Evolutionary conservation across 2,888 invertebrate genomes (phyloP).

Genomic region (Lampropteryx suffumata): DNA sequence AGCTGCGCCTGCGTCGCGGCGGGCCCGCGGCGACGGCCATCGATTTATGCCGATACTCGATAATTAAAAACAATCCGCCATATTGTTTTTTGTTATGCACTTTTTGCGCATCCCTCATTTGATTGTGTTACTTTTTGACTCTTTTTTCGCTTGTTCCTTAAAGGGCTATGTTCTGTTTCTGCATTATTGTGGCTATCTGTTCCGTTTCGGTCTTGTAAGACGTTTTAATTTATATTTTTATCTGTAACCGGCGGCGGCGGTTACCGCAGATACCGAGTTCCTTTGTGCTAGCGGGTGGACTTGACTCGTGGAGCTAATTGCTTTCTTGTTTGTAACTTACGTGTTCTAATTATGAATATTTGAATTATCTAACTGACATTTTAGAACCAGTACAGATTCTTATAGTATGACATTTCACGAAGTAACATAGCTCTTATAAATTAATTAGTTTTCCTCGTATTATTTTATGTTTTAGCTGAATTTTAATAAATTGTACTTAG

Average conservation of each 20-base stretch:
- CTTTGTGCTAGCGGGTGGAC: slow-evolving; percentile 26
- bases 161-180: slow-evolving; percentile 56
- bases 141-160: slow-evolving; percentile 58
- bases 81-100: slow-evolving; percentile 65
- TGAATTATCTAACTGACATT: neutral
- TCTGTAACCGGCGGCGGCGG: slow-evolving; percentile 29
- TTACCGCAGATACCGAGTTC: slow-evolving; percentile 2
- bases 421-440: too few relatives aligned
- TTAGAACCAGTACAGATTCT: too few relatives aligned
- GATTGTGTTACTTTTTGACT: slow-evolving; percentile 73
- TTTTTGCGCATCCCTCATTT: slow-evolving; percentile 81
- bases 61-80: slow-evolving; percentile 84
- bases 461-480: too few relatives aligned
- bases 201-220: slow-evolving; percentile 61
- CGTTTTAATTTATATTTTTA: slow-evolving; percentile 77
- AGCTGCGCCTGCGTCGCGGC: slow-evolving; percentile 54
- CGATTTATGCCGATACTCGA: slow-evolving; percentile 83
- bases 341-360: slow-evolving; percentile 11
- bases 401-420: too few relatives aligned
- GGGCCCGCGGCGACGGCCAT: slow-evolving; percentile 78
- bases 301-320: slow-evolving; percentile 26
- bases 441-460: too few relatives aligned
- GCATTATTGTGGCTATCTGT: slow-evolving; percentile 66
- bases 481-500: too few relatives aligned
- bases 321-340: slow-evolving; percentile 17